Conservation (phyloP, 2,888 invertebrate genomes). For the Dilophus febrilis region DNA sequence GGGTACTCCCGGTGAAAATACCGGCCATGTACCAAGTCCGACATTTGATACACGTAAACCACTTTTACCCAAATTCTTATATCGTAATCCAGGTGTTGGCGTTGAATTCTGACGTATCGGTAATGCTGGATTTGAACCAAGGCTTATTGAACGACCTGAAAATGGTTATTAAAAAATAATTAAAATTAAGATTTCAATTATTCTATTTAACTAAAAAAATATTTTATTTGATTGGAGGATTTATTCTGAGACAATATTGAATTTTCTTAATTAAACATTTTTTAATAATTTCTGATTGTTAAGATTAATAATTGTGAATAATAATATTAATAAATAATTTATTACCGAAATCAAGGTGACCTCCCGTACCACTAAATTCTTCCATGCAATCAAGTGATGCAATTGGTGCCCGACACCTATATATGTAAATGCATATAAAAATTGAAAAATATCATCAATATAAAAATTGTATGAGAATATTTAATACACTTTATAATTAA, state of each 20-base stretch:
- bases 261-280: too few relatives aligned
- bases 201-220: too few relatives aligned
- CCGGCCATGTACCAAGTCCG: slow-evolving; percentile 86
- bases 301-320: too few relatives aligned
- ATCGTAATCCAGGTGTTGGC: slow-evolving; percentile 66
- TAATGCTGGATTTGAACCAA: slow-evolving; percentile 33
- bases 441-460: too few relatives aligned
- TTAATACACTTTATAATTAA: too few relatives aligned
- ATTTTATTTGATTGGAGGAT: too few relatives aligned
- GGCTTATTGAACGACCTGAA: slow-evolving; percentile 30
- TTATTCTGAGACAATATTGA: too few relatives aligned
- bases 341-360: slow-evolving; percentile 33
- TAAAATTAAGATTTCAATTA: too few relatives aligned
- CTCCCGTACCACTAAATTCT: slow-evolving; percentile 62
- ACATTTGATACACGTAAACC: slow-evolving; percentile 88
- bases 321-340: too few relatives aligned
- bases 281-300: neutral
- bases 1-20: slow-evolving; percentile 56
- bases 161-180: too few relatives aligned
- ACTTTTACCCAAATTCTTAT: slow-evolving; percentile 89
- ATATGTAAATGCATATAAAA: too few relatives aligned
- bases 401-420: slow-evolving; percentile 78
- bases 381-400: slow-evolving; percentile 89
- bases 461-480: too few relatives aligned
- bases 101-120: slow-evolving; percentile 34